Conservation (phyloP, 2,888 invertebrate genomes). For the Sipha maydis region DNA sequence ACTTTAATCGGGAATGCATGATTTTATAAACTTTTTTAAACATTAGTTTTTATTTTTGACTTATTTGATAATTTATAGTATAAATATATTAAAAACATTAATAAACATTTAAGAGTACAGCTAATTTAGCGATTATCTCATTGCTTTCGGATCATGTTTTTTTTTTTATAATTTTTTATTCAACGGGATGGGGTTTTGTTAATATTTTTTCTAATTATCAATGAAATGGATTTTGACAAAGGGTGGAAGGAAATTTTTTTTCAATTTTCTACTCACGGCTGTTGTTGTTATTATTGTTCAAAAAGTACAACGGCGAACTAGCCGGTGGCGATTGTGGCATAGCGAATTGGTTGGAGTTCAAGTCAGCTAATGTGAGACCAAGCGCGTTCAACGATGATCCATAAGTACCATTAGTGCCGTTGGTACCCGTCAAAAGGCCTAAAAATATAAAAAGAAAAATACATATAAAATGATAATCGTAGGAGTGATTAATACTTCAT, state of each 20-base stretch:
- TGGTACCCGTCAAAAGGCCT: slow-evolving; percentile 42
- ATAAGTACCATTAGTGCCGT: slow-evolving; percentile 43
- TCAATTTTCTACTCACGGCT: slow-evolving; percentile 46
- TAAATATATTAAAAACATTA: no score
- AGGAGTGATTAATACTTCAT: not conserved
- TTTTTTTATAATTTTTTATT: no score
- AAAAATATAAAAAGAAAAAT: not conserved
- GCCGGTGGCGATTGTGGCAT: slow-evolving; percentile 57
- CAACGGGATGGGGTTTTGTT: not conserved
- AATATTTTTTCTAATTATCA: not conserved
- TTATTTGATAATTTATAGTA: no score
- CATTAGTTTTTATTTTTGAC: no score
- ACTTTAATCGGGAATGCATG: no score
- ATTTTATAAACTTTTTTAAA: no score
- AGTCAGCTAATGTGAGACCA: slow-evolving; percentile 49
- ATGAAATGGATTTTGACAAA: not conserved
- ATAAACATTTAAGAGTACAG: no score
- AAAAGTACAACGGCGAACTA: slow-evolving; percentile 53
- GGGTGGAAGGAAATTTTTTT: not conserved
- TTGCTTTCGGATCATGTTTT: no score
- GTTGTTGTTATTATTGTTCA: slow-evolving; percentile 55
- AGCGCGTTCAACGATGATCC: slow-evolving; percentile 57
- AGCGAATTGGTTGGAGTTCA: slow-evolving; percentile 52
- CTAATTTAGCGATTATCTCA: no score
- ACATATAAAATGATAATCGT: not conserved